These are phyloP conservation scores for Drosophila repletoides DNA, from an alignment of 1,140 invertebrate species.

Conservation along the genomic window DNA sequence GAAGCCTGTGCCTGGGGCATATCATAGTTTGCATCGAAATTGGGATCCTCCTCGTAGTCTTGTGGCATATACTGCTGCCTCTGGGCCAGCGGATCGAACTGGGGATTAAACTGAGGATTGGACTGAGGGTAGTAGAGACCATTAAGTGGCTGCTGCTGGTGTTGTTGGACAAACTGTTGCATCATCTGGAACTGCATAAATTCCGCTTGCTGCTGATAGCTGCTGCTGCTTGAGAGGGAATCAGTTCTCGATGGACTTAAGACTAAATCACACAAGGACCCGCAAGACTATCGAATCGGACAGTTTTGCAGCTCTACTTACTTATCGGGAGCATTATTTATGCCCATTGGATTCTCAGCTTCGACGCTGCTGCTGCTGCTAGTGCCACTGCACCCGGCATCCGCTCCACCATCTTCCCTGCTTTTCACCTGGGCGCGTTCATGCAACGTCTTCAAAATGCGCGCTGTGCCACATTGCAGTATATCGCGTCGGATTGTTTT, in stretches of 20 bases:
- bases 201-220: slow-evolving; percentile 14
- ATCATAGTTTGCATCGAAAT: background rate
- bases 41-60: slow-evolving; percentile 9
- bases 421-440: slow-evolving; percentile 84
- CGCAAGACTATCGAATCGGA: no score
- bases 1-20: background rate
- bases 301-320: no score
- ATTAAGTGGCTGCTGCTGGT: background rate
- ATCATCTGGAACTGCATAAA: slow-evolving; percentile 13
- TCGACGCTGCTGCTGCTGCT: background rate
- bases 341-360: slow-evolving; percentile 66
- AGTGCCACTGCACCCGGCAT: background rate
- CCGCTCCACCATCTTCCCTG: slow-evolving; percentile 59
- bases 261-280: background rate
- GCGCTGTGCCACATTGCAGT: slow-evolving; percentile 89
- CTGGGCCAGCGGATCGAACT: background rate
- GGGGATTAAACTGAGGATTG: background rate
- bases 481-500: slow-evolving; percentile 90
- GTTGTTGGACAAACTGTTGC: slow-evolving; percentile 26
- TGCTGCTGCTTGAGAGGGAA: slow-evolving; percentile 15
- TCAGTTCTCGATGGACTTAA: slow-evolving; percentile 21
- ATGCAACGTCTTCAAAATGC: slow-evolving; percentile 90
- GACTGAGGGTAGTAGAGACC: background rate
- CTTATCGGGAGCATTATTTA: slow-evolving; percentile 90
- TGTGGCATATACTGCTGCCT: background rate